Evolutionary conservation across 2,797 vertebrate genomes (phyloP), one percentile per base, ranked within the genome.

Genomic region (Lepidocolaptes lacrymiger): DNA sequence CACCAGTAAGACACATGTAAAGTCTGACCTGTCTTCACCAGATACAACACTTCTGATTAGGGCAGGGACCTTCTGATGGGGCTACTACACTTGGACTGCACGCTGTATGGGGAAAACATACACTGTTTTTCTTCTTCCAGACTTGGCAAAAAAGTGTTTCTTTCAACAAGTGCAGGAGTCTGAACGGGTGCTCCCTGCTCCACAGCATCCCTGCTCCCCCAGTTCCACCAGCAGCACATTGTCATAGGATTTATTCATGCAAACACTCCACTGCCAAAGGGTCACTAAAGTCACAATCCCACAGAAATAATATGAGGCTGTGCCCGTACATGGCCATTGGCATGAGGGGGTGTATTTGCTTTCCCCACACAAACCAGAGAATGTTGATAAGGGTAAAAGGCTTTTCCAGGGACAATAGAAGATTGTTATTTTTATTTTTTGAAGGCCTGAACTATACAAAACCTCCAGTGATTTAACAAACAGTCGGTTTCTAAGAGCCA

Each of bases 371-470:
- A 88, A 93, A 68, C 69, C 27, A 19, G 41, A 83, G 58, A 68
- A 88, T 68, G 58, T 49, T 80, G 85, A 64, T 77, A 91, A 64
- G 61, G 30, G 56, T 37, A 74, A 10, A 63, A 85, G n/a, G 30
- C 52, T 88, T 83, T 85, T 67, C 49, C 64, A 88, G 54, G 64
- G n/a, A 88, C 68, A 93, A 74, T 2, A 74, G 34, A 68, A 77
- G 10, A 66, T 2, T 20, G 26, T 39, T 67, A n/a, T 51, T 71
- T 66, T 54, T 72, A 37, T 52, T 95, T 96, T 96, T 71, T 56
- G 16, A 85, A 93, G 44, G 56, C 20, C 28, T 61, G 15, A 89
- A 74, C 41, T 43, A 39, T 20, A 46, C 54, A 92, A 89, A 94
- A 88, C 17, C 23, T 92, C 12, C 5, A 73, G 10, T 36, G 52